Conservation (phyloP, 2,113 vertebrate genomes). For the Panthera uncia region DNA sequence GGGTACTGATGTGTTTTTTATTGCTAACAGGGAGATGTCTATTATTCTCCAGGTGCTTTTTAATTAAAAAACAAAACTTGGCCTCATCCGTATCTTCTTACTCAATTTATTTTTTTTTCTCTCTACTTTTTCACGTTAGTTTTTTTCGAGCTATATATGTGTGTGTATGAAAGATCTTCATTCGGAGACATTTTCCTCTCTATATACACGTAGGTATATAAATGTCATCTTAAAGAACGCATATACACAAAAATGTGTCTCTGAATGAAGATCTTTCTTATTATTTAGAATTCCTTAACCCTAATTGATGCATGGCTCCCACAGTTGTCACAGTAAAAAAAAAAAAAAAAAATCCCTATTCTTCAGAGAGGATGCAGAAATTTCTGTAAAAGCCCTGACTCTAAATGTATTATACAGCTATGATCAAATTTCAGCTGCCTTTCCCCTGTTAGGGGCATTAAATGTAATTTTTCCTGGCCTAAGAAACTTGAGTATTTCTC, state of each 20-base stretch:
- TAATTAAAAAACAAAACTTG: constrained; percentile 14
- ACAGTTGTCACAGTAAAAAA: neutral
- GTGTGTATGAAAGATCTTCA: neutral
- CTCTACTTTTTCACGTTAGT: neutral
- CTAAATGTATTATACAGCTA: neutral
- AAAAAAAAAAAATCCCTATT: neutral
- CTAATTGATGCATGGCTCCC: neutral
- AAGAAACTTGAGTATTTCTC: neutral
- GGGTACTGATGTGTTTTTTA: neutral
- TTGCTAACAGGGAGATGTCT: neutral
- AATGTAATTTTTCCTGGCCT: constrained; percentile 3
- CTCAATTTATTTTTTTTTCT: neutral
- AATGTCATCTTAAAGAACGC: neutral
- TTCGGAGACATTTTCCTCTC: neutral
- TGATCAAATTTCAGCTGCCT: neutral
- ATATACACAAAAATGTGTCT: neutral
- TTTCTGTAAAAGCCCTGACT: constrained; percentile 29
- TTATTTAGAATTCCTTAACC: constrained; percentile 33
- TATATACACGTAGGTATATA: neutral
- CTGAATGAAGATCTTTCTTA: neutral
- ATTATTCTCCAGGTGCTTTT: constrained; percentile 13
- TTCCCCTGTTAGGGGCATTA: neutral
- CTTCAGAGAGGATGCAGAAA: neutral
- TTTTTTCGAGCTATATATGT: neutral
- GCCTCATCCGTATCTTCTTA: neutral